Percentiles rank a stretch among this genome's conserved stretches.
These are phyloP conservation scores for Apus apus DNA, from an alignment of 2,113 vertebrate genomes.

Conservation along the genomic window DNA sequence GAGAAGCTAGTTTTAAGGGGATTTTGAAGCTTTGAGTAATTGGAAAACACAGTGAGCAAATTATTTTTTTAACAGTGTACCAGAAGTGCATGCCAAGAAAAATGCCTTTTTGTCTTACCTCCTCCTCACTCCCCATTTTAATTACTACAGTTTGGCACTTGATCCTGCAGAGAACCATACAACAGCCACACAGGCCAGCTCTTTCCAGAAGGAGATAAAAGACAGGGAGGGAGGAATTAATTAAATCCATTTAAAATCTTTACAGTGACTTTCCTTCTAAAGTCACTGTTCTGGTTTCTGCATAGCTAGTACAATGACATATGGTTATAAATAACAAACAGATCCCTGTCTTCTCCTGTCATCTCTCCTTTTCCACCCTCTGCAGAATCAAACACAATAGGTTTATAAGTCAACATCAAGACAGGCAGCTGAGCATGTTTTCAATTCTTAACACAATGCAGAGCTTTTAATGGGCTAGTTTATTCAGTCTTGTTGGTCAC, in stretches of 20 bases:
- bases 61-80: slow-evolving; percentile 15
- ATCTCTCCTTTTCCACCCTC: background rate
- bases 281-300: slow-evolving; percentile 37
- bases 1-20: background rate
- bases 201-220: slow-evolving; percentile 48
- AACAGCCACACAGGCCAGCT: slow-evolving; percentile 19
- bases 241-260: slow-evolving; percentile 60
- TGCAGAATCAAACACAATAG: background rate
- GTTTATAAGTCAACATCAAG: background rate
- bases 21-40: slow-evolving; percentile 15
- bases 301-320: slow-evolving; percentile 19
- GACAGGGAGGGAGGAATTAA: slow-evolving; percentile 57
- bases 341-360: background rate
- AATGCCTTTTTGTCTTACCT: slow-evolving; percentile 28
- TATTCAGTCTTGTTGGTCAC: background rate
- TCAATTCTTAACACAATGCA: background rate
- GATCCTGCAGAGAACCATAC: slow-evolving; percentile 29
- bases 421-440: background rate
- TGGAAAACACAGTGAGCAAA: background rate
- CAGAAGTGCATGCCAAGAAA: background rate
- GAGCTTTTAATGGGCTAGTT: background rate
- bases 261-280: slow-evolving; percentile 16
- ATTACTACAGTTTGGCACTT: slow-evolving; percentile 46
- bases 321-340: slow-evolving; percentile 52
- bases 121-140: slow-evolving; percentile 48